Conservation (phyloP, 2,888 invertebrate species). For the Ametastegia equiseti region DNA sequence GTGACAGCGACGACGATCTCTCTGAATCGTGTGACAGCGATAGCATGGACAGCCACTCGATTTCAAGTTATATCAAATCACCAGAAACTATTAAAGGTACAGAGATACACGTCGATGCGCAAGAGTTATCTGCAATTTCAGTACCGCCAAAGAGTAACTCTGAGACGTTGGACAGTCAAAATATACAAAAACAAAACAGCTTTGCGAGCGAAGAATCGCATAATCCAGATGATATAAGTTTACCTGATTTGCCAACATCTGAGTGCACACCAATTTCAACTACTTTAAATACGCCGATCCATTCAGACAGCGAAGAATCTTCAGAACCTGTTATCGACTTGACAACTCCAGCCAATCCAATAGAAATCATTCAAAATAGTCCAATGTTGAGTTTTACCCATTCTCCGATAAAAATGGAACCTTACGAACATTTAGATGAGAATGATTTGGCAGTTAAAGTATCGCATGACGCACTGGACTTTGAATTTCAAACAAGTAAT, state of each 20-base stretch:
- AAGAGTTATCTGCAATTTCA: slow-evolving; percentile 29
- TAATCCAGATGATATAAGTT: slow-evolving; percentile 72
- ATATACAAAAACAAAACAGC: slow-evolving; percentile 64
- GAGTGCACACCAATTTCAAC: slow-evolving; percentile 73
- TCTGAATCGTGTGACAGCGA: slow-evolving; percentile 6
- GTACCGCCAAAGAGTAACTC: slow-evolving; percentile 2
- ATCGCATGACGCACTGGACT: slow-evolving; percentile 60
- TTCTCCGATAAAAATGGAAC: slow-evolving; percentile 66
- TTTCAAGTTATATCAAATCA: slow-evolving; percentile 31
- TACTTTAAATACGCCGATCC: slow-evolving; percentile 72
- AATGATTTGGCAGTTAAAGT: slow-evolving; percentile 53
- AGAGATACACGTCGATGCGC: slow-evolving; percentile 32
- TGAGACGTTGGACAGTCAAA: slow-evolving; percentile 27
- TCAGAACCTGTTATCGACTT: slow-evolving; percentile 61
- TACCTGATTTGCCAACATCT: slow-evolving; percentile 71
- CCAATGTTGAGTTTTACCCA: slow-evolving; percentile 72
- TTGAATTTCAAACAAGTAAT: slow-evolving; percentile 62
- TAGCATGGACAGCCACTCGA: slow-evolving; percentile 14
- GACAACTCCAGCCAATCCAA: slow-evolving; percentile 66
- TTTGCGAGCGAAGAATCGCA: slow-evolving; percentile 68
- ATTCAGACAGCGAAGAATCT: slow-evolving; percentile 72
- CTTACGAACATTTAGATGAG: slow-evolving; percentile 63
- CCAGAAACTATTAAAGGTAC: slow-evolving; percentile 26
- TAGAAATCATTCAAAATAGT: slow-evolving; percentile 71
- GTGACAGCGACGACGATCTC: slow-evolving; percentile 19